phyloP scores from a whole-genome alignment of 2,797 vertebrate genomes.

The Lepidocolaptes lacrymiger region DNA sequence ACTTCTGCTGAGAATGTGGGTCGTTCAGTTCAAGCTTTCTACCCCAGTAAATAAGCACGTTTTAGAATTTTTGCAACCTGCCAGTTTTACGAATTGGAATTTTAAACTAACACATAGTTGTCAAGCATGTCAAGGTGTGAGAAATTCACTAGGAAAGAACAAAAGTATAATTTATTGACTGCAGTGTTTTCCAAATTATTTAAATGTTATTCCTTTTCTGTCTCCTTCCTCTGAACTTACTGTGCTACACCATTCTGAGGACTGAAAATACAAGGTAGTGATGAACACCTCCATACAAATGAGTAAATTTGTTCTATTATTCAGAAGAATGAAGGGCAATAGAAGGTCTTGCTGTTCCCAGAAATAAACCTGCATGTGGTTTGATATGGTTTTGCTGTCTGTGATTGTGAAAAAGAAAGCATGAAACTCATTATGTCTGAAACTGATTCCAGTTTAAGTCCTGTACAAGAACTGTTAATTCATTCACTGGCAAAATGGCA shows the following conservation, averaged over 20 bases:
- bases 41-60: background rate
- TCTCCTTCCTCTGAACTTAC: background rate
- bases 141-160: slow-evolving; percentile 30
- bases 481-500: background rate
- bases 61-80: slow-evolving; percentile 3
- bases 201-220: slow-evolving; percentile 24
- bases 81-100: slow-evolving; percentile 18
- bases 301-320: background rate
- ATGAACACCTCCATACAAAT: background rate
- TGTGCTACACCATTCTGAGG: background rate
- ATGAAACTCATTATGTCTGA: background rate
- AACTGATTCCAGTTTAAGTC: background rate
- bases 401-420: background rate
- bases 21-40: background rate
- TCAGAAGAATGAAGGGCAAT: background rate
- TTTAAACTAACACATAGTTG: slow-evolving; percentile 13
- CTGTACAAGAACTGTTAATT: background rate
- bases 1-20: background rate
- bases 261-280: background rate
- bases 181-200: slow-evolving; percentile 27
- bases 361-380: background rate
- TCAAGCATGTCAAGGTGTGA: slow-evolving; percentile 19
- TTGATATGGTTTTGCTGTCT: background rate
- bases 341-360: background rate
- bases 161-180: slow-evolving; percentile 34